Evolutionary conservation across 92 coral and sea anemone species (phyloP).

Genomic region (Phenganax marumi): DNA sequence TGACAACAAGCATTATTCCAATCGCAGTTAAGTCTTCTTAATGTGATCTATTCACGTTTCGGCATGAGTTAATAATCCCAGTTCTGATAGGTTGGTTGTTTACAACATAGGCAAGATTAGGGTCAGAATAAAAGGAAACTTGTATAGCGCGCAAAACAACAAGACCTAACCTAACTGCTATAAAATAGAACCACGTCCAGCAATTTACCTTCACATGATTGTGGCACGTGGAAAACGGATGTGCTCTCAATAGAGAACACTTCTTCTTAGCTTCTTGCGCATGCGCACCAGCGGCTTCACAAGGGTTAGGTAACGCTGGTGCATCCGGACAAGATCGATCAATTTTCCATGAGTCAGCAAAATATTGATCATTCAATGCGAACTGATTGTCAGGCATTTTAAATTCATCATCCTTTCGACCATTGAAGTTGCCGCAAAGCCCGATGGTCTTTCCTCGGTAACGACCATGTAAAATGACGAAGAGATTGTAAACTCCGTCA

Average conservation of each 20-base stretch:
- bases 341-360: conserved; percentile 37
- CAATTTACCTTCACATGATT: not conserved
- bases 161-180: too few species aligned
- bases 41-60: too few species aligned
- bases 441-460: conserved; percentile 29
- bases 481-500: conserved; percentile 33
- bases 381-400: conserved; percentile 6
- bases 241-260: conserved; percentile 12
- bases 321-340: conserved; percentile 29
- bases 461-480: not conserved
- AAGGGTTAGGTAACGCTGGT: conserved; percentile 22
- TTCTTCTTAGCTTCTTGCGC: conserved; percentile 25
- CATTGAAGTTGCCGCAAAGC: conserved; percentile 38
- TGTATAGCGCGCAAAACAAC: too few species aligned
- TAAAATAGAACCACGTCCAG: too few species aligned
- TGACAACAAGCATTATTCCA: too few species aligned
- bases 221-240: conserved; percentile 32
- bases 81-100: too few species aligned
- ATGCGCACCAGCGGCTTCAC: conserved; percentile 13
- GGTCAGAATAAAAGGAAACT: too few species aligned
- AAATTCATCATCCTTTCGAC: conserved; percentile 28
- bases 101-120: too few species aligned
- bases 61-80: too few species aligned
- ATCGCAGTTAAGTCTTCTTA: too few species aligned
- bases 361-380: not conserved